Evolutionary conservation across 2,888 invertebrate species (phyloP), one percentile per base, ranked within the genome.

Genomic region (Seira ritae): DNA sequence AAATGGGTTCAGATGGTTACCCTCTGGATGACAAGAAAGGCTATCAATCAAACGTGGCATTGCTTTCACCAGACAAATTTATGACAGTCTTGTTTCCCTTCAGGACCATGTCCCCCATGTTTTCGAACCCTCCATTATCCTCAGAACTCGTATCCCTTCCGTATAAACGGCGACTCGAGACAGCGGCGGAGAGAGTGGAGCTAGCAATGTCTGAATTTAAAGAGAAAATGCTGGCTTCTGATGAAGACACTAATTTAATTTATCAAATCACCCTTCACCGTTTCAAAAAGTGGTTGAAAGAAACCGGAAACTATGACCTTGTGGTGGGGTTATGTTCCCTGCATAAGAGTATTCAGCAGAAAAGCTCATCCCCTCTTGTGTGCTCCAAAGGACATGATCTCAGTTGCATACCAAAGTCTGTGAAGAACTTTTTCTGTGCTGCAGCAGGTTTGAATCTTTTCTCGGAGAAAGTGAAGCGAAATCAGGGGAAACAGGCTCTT

Each of bases 251-350:
- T 19, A 80, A 37, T 23, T 19, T 69, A 23, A 66, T 80, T 24
- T 74, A 69, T 46, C 80, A 80, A 80, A 71, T 73, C 12, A 74
- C 80, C 0, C 17, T 80, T 22, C 68, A 46, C 0, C 31, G 80
- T 2, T 84, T 84, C 31, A 75, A 80, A n/a, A 71, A 77, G n/a
- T 84, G 84, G 84, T 42, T 84, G n/a, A 68, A 78, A 20, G 73
- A 84, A 22, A 15, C 76, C 0, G 80, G 80, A 12, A n/a, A 77
- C 19, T 66, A 31, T 20, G 76, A 80, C 1, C 72, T 77, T 0
- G 31, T 84, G n/a, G 62, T 71, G 4, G 84, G 84, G 23, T 66
- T 84, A 6, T 72, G 84, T 24, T 80, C 84, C 1, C 62, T 80
- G 1, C 80, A 80, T 17, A 77, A 77, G 50, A 74, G 62, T n/a